Conservation (phyloP, 64 coral and sea anemone species). For the Stichodactyla mertensii region DNA sequence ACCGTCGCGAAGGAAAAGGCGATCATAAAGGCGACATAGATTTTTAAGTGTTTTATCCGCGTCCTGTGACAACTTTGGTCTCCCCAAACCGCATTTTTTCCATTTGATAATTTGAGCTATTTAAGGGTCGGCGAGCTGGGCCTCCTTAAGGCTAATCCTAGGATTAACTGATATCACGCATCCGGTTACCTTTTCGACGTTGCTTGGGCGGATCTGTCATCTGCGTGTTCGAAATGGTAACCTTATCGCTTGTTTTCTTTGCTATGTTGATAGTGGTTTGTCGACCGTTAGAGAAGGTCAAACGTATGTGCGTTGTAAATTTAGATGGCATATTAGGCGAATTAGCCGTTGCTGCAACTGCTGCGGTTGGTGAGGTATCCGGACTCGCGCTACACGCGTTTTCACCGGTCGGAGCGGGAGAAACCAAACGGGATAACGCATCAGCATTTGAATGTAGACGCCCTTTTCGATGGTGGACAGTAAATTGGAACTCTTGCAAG, state of each 20-base stretch:
- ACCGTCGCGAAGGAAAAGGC: neutral
- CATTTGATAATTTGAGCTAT: neutral
- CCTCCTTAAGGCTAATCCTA: neutral
- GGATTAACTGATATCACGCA: neutral
- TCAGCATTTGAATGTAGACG: constrained; percentile 6
- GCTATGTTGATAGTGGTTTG: too few relatives aligned
- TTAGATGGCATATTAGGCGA: too few relatives aligned
- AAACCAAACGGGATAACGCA: neutral
- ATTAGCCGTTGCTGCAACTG: too few relatives aligned
- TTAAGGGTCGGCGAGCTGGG: neutral
- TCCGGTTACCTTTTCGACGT: too few relatives aligned
- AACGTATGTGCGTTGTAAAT: too few relatives aligned
- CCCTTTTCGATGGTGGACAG: neutral
- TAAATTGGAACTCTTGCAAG: constrained; percentile 35
- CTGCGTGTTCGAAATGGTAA: too few relatives aligned
- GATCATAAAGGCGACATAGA: neutral
- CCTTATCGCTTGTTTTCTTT: too few relatives aligned
- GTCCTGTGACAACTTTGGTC: neutral
- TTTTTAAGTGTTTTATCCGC: neutral
- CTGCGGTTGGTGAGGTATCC: too few relatives aligned
- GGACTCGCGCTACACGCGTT: too few relatives aligned
- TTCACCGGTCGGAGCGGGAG: too few relatives aligned
- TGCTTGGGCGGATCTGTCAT: too few relatives aligned
- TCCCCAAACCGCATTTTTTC: neutral
- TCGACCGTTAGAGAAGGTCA: too few relatives aligned